Conservation (phyloP, 1,140 invertebrate species). For the Cyclargus thomasi region DNA sequence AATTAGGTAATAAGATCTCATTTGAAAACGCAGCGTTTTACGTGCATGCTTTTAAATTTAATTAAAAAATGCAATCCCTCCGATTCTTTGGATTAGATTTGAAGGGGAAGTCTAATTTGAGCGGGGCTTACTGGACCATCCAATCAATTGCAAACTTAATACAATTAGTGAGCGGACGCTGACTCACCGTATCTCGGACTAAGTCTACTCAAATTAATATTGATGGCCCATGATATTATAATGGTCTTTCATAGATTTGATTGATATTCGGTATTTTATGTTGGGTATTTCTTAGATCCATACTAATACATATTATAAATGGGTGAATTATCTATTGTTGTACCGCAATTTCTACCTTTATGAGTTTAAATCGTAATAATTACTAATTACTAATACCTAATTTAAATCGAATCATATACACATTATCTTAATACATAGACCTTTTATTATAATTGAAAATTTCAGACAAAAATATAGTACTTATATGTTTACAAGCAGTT, state of each 20-base stretch:
- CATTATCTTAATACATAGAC: no score
- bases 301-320: no score
- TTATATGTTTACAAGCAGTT: no score
- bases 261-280: no score
- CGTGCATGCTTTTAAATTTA: slow-evolving; percentile 9
- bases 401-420: no score
- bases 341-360: no score
- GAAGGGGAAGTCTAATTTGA: slow-evolving; percentile 11
- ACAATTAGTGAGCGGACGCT: slow-evolving; percentile 6
- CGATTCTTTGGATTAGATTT: slow-evolving; percentile 4
- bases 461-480: no score
- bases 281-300: no score
- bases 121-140: slow-evolving; percentile 6
- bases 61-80: slow-evolving; percentile 13
- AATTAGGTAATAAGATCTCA: not conserved
- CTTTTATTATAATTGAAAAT: no score
- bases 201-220: slow-evolving; percentile 3
- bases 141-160: slow-evolving; percentile 11
- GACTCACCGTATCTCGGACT: not conserved
- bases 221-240: not conserved
- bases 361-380: no score
- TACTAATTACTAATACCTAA: no score
- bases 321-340: no score
- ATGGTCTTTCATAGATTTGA: not conserved
- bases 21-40: not conserved